Base-by-base conservation (phyloP, 2,113 vertebrate genomes). In the Helogale parvula region DNA sequence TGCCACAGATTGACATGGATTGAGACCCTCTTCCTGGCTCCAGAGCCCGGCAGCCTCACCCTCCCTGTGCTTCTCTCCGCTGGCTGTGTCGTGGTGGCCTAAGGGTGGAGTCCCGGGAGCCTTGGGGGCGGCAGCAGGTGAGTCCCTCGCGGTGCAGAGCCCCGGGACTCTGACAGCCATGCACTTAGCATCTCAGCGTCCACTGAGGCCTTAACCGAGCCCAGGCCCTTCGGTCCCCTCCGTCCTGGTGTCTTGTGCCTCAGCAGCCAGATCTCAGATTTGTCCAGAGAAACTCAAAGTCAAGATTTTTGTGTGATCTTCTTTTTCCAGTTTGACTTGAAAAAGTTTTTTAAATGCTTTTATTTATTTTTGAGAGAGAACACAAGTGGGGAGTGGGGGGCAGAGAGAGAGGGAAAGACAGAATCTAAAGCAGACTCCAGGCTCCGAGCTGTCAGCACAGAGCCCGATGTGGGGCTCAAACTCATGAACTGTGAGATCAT, bases 111-210 rank as follows among this genome's bases (percentile, higher is more conserved):
- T 31, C 93, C 47, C 3, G n/a, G 2, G 50, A 41, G 13, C 4
- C 65, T 63, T 15, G 35, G 31, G 71, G 74, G 65, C 15, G 2
- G 7, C 8, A 5, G 52, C 52, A 15, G 45, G 60, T 2, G 2
- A 0, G 8, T 12, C 9, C 54, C 2, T 2, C 14, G 29, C 0
- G 0, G 38, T 33, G 31, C 25, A 50, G 77, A 0, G 0, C 19
- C 31, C 68, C 10, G 27, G 45, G 50, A 14, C 45, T 47, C 45
- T 50, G 50, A 50, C 50, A 50, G 12, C 50, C 50, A 50, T 13
- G 13, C 23, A 13, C 54, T 57, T 19, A 21, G 54, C 50, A 50
- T 50, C 50, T 14, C 50, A 50, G 50, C 57, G 3, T 60, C 57
- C 1, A 12, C 12, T 29, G 63, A 5, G 63, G 72, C 38, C 38